Percentiles rank a stretch among this genome's conserved stretches.
phyloP scores from a whole-genome alignment of 1,140 invertebrate genomes.

The Paralvinella palmiformis region DNA sequence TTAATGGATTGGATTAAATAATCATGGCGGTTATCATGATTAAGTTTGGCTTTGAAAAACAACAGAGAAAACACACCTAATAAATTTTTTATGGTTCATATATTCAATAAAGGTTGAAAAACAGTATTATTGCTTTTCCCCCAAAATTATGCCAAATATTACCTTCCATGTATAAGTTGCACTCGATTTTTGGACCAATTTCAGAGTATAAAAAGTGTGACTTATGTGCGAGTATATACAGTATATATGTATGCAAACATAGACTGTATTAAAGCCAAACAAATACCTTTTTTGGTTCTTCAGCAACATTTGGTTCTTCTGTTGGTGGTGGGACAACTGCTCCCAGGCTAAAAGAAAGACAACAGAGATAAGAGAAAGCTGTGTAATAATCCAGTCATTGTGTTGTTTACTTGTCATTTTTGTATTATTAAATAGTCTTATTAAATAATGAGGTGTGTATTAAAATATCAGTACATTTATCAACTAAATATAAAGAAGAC shows the following conservation, averaged over 20 bases:
- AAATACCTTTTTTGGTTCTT: neutral
- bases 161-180: neutral
- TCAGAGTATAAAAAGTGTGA: neutral
- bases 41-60: too few relatives aligned
- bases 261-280: too few relatives aligned
- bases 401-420: too few relatives aligned
- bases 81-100: too few relatives aligned
- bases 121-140: neutral
- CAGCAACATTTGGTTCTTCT: constrained; percentile 8
- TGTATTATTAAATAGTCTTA: too few relatives aligned
- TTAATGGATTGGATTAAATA: too few relatives aligned
- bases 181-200: neutral
- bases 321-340: constrained; percentile 58
- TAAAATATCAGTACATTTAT: too few relatives aligned
- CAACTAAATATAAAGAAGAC: too few relatives aligned
- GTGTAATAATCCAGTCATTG: neutral
- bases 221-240: neutral
- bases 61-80: too few relatives aligned
- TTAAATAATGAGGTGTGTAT: too few relatives aligned
- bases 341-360: constrained; percentile 55
- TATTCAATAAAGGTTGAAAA: neutral
- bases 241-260: too few relatives aligned
- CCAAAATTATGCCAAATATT: neutral
- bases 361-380: neutral
- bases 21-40: too few relatives aligned